Percentiles rank a stretch among this genome's conserved stretches.
These are phyloP conservation scores for Microchrysa polita DNA, from an alignment of 2,888 invertebrate species.

Conservation along the genomic window DNA sequence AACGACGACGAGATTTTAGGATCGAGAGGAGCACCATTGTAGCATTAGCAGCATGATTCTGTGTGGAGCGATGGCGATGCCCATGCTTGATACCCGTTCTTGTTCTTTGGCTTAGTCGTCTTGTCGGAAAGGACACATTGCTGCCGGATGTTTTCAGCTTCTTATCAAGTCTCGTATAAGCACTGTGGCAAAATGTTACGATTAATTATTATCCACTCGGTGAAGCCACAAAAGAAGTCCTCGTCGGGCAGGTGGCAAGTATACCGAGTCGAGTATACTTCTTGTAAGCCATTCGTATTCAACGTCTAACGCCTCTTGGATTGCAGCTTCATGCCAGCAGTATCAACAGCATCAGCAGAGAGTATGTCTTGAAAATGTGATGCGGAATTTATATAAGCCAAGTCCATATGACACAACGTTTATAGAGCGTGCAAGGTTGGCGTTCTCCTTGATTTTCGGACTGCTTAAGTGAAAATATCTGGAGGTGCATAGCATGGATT, in stretches of 20 bases:
- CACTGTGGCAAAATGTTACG: slow-evolving; percentile 37
- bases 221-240: slow-evolving; percentile 24
- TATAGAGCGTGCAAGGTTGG: not conserved
- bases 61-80: not conserved
- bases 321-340: not conserved
- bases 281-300: slow-evolving; percentile 26
- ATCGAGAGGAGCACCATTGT: not conserved
- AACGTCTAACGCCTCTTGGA: not conserved
- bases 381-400: slow-evolving; percentile 25
- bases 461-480: slow-evolving; percentile 17
- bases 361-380: slow-evolving; percentile 26
- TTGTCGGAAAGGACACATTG: slow-evolving; percentile 13
- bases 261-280: slow-evolving; percentile 24
- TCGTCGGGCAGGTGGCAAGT: slow-evolving; percentile 38
- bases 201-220: slow-evolving; percentile 42
- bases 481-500: no score
- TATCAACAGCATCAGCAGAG: no score
- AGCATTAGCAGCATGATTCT: slow-evolving; percentile 12
- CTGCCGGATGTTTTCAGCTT: slow-evolving; percentile 8
- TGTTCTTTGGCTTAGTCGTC: slow-evolving; percentile 22
- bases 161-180: slow-evolving; percentile 35
- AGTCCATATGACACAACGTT: slow-evolving; percentile 28
- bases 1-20: slow-evolving; percentile 35
- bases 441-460: slow-evolving; percentile 23
- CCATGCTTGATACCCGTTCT: not conserved